Base-by-base conservation (phyloP, 64 coral and sea anemone species). In the Montipora cactus region DNA sequence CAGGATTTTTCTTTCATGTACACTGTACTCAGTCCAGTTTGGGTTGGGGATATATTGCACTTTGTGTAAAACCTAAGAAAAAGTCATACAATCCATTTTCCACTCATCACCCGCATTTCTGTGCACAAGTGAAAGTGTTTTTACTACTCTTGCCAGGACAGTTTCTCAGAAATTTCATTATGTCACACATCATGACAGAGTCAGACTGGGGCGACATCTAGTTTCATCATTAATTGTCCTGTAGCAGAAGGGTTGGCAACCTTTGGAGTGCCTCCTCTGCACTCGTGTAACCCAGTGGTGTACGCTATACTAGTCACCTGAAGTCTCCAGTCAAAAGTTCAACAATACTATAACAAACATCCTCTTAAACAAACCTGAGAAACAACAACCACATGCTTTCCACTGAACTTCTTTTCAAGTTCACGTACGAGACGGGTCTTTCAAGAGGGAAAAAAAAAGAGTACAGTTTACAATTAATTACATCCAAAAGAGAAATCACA, bases 351-450 rank as follows among this genome's bases (percentile, higher is more conserved):
- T 37, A 2, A 37, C 2, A 37, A 37, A 37, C 37, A 37, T 37
- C 6, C 52, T 10, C 52, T 55, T 5, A 4, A 4, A 77, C 85
- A n/a, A 59, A 99, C 98, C 95, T 96, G 98, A 58, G 98, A 92
- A 92, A 99, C 82, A 71, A 96, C 51, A 14, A 99, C 98, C 72
- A 99, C 95, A 95, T 99, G 98, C 55, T 96, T 99, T 67, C 98
- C 98, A 92, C 98, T 99, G 74, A 99, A 99, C 80, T 99, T 99
- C 90, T 99, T 99, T 44, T 99, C 98, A 67, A 99, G 76, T 77
- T 99, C 98, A 72, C 98, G 98, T 13, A 99, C 98, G 7, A 99
- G 80, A 59, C 98, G 98, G 71, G 92, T 94, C 98, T 99, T 64
- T 5, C 75, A 52, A 82, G 21, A 49, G 47, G 4, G 2, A 18